Base-by-base conservation (phyloP, 2,888 invertebrate species). In the Papilio demoleus region DNA sequence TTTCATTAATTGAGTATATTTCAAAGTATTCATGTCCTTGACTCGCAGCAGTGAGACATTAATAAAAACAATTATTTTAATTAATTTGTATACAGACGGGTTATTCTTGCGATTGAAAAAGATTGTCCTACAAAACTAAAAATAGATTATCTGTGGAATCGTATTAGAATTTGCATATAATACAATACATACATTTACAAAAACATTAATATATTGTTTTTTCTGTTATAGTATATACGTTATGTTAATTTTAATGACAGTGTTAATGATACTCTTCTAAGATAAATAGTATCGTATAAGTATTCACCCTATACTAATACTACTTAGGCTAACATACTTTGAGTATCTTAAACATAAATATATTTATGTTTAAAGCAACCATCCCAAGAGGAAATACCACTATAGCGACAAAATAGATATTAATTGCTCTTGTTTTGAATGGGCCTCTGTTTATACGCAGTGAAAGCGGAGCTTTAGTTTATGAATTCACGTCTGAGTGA, bases 381-480 rank as follows among this genome's bases (percentile, higher is more conserved):
- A n/a, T 17, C n/a, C 17, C 31, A 19, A 17, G 31, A 12, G 42
- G 27, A 6, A 61, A 62, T 62, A 31, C 17, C 8, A 12, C 14
- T 22, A 2, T 4, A 31, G 45, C 6, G 31, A 47, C 47, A 63
- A 63, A 50, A 63, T 50, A 63, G 27, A 53, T 53, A 34, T 63
- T 63, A 63, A 63, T 63, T 63, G 19, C 47, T 63, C 47, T 63
- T 63, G 47, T 65, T 53, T 19, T 65, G 31, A 65, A 65, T 42
- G 42, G 31, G 56, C 56, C 14, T 19, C 19, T 31, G 56, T 58
- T 40, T 42, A 53, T 64, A 19, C 42, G 12, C 9, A 31, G 42
- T 56, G 40, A 65, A 31, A 65, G 58, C 56, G 42, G 40, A 56
- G 56, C 42, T 65, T 65, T 58, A 65, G 65, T 65, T 65, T 53